Conservation (phyloP, 2,888 invertebrate species). For the Stramonita haemastoma region DNA sequence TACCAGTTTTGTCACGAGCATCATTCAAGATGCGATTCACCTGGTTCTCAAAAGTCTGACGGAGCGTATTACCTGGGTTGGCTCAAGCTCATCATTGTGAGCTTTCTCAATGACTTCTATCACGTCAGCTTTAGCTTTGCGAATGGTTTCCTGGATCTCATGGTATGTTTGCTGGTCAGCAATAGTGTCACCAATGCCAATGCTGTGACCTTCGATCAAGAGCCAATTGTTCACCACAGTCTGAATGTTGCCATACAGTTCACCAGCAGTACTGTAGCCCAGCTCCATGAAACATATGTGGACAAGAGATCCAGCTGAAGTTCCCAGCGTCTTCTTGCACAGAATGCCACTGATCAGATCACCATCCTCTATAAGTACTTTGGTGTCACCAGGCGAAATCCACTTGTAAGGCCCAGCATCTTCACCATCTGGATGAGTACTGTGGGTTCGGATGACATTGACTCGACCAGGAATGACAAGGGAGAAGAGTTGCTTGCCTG, state of each 20-base stretch:
- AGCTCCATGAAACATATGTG: slow-evolving; percentile 98
- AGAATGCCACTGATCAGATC: slow-evolving; percentile 98
- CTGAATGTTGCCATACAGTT: slow-evolving; percentile 99
- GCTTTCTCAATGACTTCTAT: slow-evolving; percentile 99
- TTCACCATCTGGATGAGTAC: slow-evolving; percentile 99
- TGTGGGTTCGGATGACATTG: slow-evolving; percentile 98
- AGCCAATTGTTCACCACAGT: slow-evolving; percentile 99
- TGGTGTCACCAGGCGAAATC: slow-evolving; percentile 99
- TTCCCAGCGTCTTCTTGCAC: slow-evolving; percentile 98
- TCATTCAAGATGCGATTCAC: slow-evolving; percentile 98
- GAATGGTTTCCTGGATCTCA: slow-evolving; percentile 98
- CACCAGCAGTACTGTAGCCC: slow-evolving; percentile 93
- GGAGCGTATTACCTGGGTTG: slow-evolving; percentile 99
- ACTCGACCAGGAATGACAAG: slow-evolving; percentile 97
- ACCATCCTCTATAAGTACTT: slow-evolving; percentile 98
- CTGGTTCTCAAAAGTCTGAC: slow-evolving; percentile 99
- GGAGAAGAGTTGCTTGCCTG: slow-evolving; percentile 97
- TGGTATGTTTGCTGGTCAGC: slow-evolving; percentile 99
- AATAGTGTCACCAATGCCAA: slow-evolving; percentile 97
- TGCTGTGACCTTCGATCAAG: slow-evolving; percentile 86
- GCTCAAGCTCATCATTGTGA: slow-evolving; percentile 99
- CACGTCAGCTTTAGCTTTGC: slow-evolving; percentile 99
- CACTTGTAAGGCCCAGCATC: slow-evolving; percentile 98
- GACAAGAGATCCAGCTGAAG: slow-evolving; percentile 96
- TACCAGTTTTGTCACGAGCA: slow-evolving; percentile 99